phyloP scores from a whole-genome alignment of 1,140 invertebrate species.

The Geopemphigus sp. region DNA sequence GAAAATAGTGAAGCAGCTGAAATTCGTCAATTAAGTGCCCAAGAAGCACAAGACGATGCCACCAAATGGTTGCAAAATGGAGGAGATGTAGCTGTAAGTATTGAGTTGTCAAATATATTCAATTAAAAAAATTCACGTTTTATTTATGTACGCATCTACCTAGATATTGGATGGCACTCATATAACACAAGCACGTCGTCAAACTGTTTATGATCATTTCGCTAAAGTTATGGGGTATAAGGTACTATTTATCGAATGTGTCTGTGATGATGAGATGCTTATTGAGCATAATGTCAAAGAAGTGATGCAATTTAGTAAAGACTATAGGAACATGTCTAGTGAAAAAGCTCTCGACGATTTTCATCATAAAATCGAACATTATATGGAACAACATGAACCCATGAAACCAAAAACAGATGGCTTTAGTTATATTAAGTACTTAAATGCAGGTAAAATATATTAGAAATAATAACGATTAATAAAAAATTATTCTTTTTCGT shows the following conservation, averaged over 20 bases:
- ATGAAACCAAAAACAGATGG: constrained; percentile 62
- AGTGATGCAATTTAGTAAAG: constrained; percentile 85
- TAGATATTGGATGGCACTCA: constrained; percentile 93
- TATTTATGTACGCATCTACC: background rate
- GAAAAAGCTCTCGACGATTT: constrained; percentile 78
- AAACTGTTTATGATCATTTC: constrained; percentile 74
- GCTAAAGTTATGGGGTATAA: constrained; percentile 74
- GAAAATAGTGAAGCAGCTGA: constrained; percentile 79
- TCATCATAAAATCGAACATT: constrained; percentile 79
- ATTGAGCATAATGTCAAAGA: constrained; percentile 85
- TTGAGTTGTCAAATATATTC: background rate
- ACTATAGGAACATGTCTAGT: constrained; percentile 78
- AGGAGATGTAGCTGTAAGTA: constrained; percentile 77
- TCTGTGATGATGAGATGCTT: constrained; percentile 79
- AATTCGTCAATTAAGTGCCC: constrained; percentile 73
- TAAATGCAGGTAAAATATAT: constrained; percentile 63
- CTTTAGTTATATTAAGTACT: constrained; percentile 67
- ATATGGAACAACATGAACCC: constrained; percentile 76
- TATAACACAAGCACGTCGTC: constrained; percentile 75
- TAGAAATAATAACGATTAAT: background rate
- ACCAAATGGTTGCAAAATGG: constrained; percentile 72
- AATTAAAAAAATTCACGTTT: constrained; percentile 16
- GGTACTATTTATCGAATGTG: constrained; percentile 88
- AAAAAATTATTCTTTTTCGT: background rate
- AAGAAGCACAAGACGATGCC: constrained; percentile 81